phyloP scores from a whole-genome alignment of 2,113 vertebrate genomes.

The Narcine bancroftii region DNA sequence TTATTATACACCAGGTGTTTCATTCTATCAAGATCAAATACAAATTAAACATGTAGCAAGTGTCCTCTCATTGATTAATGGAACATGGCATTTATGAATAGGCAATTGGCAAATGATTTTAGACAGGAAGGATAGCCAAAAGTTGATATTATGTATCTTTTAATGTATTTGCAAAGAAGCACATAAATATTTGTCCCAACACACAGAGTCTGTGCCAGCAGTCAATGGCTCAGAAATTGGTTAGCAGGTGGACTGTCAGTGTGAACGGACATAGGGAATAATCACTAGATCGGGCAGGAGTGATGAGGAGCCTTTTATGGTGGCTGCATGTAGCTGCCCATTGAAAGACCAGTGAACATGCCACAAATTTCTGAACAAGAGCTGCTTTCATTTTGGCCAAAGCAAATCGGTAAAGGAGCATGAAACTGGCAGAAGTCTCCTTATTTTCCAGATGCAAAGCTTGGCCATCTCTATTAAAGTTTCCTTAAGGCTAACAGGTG shows the following conservation, averaged over 20 bases:
- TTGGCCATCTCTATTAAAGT: neutral
- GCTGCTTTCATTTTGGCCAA: neutral
- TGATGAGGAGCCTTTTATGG: neutral
- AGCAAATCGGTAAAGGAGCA: neutral
- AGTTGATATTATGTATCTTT: neutral
- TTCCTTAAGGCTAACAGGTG: no score
- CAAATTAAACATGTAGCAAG: neutral
- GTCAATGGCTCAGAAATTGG: neutral
- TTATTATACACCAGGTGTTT: neutral
- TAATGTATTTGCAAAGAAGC: neutral
- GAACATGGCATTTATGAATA: neutral
- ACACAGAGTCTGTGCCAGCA: no score
- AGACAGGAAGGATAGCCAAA: neutral
- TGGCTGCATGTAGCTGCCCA: neutral
- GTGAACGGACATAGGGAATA: neutral
- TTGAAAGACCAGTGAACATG: no score
- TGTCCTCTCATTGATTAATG: neutral
- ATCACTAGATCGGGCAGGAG: neutral
- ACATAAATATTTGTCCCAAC: neutral
- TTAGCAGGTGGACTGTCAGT: neutral
- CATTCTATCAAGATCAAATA: slow-evolving; percentile 8
- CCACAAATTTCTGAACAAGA: neutral
- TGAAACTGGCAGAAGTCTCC: neutral
- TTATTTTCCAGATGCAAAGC: neutral
- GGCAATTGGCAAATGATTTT: neutral